phyloP scores from a whole-genome alignment of 2,797 vertebrate species.

The Sebastes steindachneri region DNA sequence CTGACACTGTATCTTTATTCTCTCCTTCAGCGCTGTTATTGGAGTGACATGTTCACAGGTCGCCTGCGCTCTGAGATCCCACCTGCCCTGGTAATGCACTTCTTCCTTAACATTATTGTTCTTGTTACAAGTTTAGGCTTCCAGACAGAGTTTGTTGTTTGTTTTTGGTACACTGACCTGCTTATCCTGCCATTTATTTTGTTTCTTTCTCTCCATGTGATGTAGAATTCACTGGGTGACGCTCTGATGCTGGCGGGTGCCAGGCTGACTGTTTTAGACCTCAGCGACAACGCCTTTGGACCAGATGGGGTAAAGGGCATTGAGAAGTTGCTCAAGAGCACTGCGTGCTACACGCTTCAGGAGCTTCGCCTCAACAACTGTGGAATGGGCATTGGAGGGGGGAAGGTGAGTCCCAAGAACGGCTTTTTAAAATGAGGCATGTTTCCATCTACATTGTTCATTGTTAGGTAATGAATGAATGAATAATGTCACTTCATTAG shows the following conservation, averaged over 20 bases:
- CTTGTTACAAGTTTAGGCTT: neutral
- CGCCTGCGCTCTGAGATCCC: constrained; percentile 96
- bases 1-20: neutral
- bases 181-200: neutral
- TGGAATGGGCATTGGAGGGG: constrained; percentile 98
- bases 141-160: neutral
- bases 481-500: too few relatives aligned
- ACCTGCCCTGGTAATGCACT: constrained; percentile 88
- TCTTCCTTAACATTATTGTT: neutral
- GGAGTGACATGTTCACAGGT: constrained; percentile 99
- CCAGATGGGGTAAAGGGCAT: constrained; percentile 95
- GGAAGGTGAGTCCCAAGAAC: constrained; percentile 84
- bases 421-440: neutral
- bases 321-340: constrained; percentile 91
- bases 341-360: constrained; percentile 88
- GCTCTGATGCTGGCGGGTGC: constrained; percentile 91
- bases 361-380: constrained; percentile 97
- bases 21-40: constrained; percentile 90
- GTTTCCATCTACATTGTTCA: neutral
- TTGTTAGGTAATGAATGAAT: neutral
- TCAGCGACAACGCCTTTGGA: constrained; percentile 98
- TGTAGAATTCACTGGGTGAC: constrained; percentile 90
- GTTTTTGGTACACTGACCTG: neutral
- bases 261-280: constrained; percentile 91
- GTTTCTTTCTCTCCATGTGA: constrained; percentile 19